Conservation (phyloP, 2,113 vertebrate species). For the Saimiri boliviensis region DNA sequence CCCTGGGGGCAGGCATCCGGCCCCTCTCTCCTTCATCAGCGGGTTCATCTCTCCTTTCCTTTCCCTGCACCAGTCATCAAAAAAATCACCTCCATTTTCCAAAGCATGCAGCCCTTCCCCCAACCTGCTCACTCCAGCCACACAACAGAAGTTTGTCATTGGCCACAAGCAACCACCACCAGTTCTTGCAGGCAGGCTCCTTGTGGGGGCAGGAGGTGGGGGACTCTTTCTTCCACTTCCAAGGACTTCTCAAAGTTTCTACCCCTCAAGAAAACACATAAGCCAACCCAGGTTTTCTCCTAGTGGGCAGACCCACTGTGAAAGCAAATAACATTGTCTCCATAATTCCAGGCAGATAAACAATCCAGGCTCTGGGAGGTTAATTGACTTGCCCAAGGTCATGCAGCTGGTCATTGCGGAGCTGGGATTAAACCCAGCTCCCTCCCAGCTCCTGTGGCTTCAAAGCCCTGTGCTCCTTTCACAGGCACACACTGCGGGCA, state of each 20-base stretch:
- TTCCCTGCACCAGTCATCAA: neutral
- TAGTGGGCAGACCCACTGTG: neutral
- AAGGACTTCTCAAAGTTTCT: neutral
- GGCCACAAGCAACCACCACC: neutral
- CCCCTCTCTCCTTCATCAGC: no score
- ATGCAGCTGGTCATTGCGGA: conserved; percentile 8
- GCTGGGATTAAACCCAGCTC: neutral
- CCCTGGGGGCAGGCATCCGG: accelerated
- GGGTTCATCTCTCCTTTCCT: neutral
- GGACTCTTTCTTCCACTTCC: neutral
- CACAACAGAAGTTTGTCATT: neutral
- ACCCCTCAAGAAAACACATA: neutral
- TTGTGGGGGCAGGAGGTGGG: accelerated
- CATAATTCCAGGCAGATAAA: conserved; percentile 24
- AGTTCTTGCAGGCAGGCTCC: neutral
- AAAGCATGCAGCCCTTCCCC: neutral
- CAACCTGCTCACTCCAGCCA: neutral
- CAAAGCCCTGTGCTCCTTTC: neutral
- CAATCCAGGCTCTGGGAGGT: conserved; percentile 4
- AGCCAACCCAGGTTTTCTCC: neutral
- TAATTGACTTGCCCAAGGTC: conserved; percentile 63
- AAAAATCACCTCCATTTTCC: neutral
- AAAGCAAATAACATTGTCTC: conserved; percentile 8
- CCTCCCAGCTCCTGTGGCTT: neutral
- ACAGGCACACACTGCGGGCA: neutral